Evolutionary conservation across 2,888 invertebrate species (phyloP).

Genomic region (Hemistola chrysoprasaria): DNA sequence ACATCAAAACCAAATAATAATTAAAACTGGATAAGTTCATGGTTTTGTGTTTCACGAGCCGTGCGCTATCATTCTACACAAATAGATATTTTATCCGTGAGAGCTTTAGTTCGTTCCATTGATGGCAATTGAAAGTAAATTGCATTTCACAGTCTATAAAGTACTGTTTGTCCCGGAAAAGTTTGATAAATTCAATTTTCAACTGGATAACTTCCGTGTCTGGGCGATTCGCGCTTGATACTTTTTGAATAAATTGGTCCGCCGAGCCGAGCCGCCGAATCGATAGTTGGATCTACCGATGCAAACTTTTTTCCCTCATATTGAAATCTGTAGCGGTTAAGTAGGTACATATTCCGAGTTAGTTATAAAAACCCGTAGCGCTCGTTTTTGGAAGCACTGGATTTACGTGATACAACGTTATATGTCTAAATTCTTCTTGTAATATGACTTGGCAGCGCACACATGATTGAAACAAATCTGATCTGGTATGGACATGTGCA

Average conservation of each 20-base stretch:
- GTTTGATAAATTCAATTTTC: slow-evolving; percentile 79
- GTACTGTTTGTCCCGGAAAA: slow-evolving; percentile 75
- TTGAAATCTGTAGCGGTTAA: slow-evolving; percentile 10
- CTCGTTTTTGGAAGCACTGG: slow-evolving; percentile 25
- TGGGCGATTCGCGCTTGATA: slow-evolving; percentile 71
- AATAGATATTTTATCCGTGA: slow-evolving; percentile 19
- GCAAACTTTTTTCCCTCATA: slow-evolving; percentile 20
- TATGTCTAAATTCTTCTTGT: no score
- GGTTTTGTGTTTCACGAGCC: slow-evolving; percentile 3
- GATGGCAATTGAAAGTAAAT: slow-evolving; percentile 71
- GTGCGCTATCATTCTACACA: slow-evolving; percentile 4
- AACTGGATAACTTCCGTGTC: slow-evolving; percentile 70
- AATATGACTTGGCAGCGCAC: no score
- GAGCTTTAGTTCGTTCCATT: slow-evolving; percentile 40
- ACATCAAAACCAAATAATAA: slow-evolving; percentile 13
- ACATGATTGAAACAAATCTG: no score
- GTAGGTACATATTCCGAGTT: slow-evolving; percentile 34
- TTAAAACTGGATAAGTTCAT: slow-evolving; percentile 6
- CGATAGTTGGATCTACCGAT: slow-evolving; percentile 46
- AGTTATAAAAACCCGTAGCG: slow-evolving; percentile 33
- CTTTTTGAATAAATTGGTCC: slow-evolving; percentile 75
- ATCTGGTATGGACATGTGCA: no score
- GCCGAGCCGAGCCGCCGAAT: slow-evolving; percentile 60
- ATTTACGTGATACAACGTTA: no score
- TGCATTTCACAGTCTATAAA: slow-evolving; percentile 77